A percentile compares a stretch with the other conserved stretches of the same genome.
phyloP scores from a whole-genome alignment of 1,140 invertebrate species.

The Monochamus saltuarius region DNA sequence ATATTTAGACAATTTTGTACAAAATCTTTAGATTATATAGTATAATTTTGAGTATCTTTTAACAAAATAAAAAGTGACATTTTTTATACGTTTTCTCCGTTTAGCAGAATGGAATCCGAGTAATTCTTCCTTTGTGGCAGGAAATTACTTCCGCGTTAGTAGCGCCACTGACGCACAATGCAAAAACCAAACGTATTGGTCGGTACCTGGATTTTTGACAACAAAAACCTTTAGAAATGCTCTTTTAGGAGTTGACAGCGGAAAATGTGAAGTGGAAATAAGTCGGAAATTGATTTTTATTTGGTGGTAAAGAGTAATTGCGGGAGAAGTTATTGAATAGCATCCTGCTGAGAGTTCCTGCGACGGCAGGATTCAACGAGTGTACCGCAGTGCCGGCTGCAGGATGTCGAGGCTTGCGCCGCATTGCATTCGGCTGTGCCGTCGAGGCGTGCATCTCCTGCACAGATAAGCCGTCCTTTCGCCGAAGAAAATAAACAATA shows the following conservation, averaged over 20 bases:
- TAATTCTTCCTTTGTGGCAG: too few species aligned
- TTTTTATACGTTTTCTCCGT: too few species aligned
- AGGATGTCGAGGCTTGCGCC: conserved; percentile 33
- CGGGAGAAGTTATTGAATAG: conserved; percentile 42
- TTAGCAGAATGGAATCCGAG: too few species aligned
- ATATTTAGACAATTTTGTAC: too few species aligned
- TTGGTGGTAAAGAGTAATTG: conserved; percentile 42
- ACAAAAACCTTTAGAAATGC: conserved; percentile 12
- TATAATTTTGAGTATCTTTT: too few species aligned
- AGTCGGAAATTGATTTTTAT: conserved; percentile 46
- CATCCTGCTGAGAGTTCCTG: conserved; percentile 35
- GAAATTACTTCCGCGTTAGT: too few species aligned
- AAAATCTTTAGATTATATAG: too few species aligned
- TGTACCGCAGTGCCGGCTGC: conserved; percentile 38
- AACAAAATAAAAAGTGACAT: too few species aligned
- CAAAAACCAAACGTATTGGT: too few species aligned
- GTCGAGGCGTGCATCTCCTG: conserved; percentile 10
- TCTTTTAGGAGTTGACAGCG: conserved; percentile 11
- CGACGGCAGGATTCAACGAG: conserved; percentile 26
- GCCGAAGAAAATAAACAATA: conserved; percentile 15
- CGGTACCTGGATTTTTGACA: background rate
- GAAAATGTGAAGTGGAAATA: conserved; percentile 39
- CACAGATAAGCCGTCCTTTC: conserved; percentile 11
- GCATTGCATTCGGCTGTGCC: conserved; percentile 32
- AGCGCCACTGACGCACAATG: too few species aligned